Evolutionary conservation across 1,140 invertebrate genomes (phyloP), one percentile per base, ranked within the genome.

Genomic region (Linepithema humile): DNA sequence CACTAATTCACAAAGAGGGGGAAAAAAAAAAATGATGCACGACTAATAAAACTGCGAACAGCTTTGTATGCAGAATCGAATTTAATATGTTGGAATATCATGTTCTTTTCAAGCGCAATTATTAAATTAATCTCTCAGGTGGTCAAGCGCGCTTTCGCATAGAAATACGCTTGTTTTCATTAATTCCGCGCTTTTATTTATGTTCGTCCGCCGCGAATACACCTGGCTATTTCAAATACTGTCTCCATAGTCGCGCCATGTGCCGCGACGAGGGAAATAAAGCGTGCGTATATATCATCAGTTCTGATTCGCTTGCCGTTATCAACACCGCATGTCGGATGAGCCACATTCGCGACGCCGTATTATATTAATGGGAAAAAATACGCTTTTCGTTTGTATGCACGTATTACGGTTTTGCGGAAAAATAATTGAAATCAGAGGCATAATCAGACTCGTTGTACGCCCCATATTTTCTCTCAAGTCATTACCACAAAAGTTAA

Each of bases 341-440:
- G 48, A 53, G 38, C 38, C 50, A 38, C 26, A 74, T 67, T 74
- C 29, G 35, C 45, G 35, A 69, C 17, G 62, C 10, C 17, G 17
- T 80, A 80, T 78, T 53, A 50, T 78, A 77, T 62, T 78, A 78
- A 78, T 67, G 48, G 32, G 23, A 69, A 70, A 75, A 80, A 80
- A 80, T 78, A 78, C 29, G 0, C 1, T 40, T 5, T 10, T 32
- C 35, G 35, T n/a, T 12, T 12, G 15, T 7, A 35, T 10, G 7
- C 7, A 20, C 17, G 45, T 77, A 50, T 53, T 78, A 77, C 17
- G 32, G 12, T 40, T 70, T 80, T 48, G 64, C 7, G 26, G n/a
- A 10, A 0, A 32, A 35, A 69, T 69, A 69, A 69, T 69, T 55
- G n/a, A 80, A 43, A 35, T 70, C 26, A 55, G 64, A 55, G 17